Evolutionary conservation across 2,113 vertebrate species (phyloP).

Genomic region (Lophotis ruficrista): DNA sequence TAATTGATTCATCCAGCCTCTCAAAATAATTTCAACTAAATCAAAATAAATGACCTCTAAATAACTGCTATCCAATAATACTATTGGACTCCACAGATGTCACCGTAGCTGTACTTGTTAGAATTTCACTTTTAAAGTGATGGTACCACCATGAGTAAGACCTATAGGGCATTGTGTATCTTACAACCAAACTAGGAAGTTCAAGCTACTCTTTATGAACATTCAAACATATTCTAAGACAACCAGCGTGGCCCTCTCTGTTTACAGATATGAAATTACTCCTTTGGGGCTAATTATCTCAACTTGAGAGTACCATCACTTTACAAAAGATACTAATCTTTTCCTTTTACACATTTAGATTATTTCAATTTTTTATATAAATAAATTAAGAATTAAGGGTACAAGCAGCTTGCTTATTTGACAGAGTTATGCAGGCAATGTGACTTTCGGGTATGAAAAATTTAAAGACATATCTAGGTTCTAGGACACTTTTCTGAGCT

Average conservation of each 20-base stretch:
- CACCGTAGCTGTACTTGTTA: neutral
- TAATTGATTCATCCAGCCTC: constrained; percentile 40
- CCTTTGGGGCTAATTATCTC: constrained; percentile 39
- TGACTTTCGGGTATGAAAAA: neutral
- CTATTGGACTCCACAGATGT: constrained; percentile 20
- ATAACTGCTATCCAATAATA: constrained; percentile 35
- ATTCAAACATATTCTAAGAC: constrained; percentile 37
- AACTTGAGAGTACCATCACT: neutral
- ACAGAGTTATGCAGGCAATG: neutral
- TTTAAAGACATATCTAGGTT: neutral
- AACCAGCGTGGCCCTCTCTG: constrained; percentile 11
- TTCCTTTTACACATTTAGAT: neutral
- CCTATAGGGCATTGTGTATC: constrained; percentile 72
- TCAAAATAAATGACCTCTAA: constrained; percentile 62
- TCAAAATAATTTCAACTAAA: constrained; percentile 51
- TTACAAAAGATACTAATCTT: neutral
- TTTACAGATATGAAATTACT: constrained; percentile 47
- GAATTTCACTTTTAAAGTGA: constrained; percentile 12
- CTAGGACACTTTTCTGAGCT: neutral
- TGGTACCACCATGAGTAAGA: constrained; percentile 57
- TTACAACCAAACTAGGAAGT: constrained; percentile 18
- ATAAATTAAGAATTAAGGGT: neutral
- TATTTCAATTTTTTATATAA: neutral
- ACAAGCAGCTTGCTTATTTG: neutral
- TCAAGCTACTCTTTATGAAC: neutral